Conservation (phyloP, 2,113 vertebrate species). For the Toxotes chatareus region DNA sequence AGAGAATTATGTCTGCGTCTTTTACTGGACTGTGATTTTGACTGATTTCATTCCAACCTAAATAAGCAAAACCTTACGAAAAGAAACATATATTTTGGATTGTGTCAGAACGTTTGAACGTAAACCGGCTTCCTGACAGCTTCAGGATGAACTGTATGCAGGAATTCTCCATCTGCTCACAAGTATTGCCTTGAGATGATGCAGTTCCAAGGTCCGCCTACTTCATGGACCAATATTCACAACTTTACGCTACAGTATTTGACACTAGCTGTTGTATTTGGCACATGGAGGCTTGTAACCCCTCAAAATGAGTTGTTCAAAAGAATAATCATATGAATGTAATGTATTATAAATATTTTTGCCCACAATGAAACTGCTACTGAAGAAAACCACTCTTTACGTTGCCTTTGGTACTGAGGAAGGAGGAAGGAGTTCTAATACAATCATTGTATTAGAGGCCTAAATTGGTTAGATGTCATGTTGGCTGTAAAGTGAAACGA, state of each 20-base stretch:
- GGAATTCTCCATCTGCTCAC: constrained; percentile 56
- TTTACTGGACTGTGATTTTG: constrained; percentile 70
- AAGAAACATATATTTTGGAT: constrained; percentile 39
- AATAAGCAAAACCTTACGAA: constrained; percentile 47
- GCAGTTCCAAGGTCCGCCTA: constrained; percentile 51
- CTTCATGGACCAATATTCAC: constrained; percentile 60
- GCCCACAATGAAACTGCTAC: constrained; percentile 51
- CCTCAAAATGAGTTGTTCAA: constrained; percentile 39
- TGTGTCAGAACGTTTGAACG: constrained; percentile 32
- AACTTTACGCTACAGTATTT: constrained; percentile 68
- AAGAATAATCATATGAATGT: constrained; percentile 72
- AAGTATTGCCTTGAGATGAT: constrained; percentile 71
- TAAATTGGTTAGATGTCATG: constrained; percentile 26
- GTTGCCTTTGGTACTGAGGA: constrained; percentile 51
- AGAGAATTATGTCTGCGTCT: constrained; percentile 56
- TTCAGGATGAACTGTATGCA: constrained; percentile 48
- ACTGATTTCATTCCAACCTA: constrained; percentile 72
- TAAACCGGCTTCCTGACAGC: constrained; percentile 27
- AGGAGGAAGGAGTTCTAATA: too few species aligned
- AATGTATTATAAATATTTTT: constrained; percentile 51
- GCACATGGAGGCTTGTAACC: constrained; percentile 46
- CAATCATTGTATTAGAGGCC: constrained; percentile 29
- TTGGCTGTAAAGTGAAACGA: constrained; percentile 37
- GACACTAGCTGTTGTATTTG: constrained; percentile 51
- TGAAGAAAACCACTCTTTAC: constrained; percentile 58